Evolutionary conservation across 2,888 invertebrate genomes (phyloP), one percentile per base, ranked within the genome.

Genomic region (Sesia bembeciformis): DNA sequence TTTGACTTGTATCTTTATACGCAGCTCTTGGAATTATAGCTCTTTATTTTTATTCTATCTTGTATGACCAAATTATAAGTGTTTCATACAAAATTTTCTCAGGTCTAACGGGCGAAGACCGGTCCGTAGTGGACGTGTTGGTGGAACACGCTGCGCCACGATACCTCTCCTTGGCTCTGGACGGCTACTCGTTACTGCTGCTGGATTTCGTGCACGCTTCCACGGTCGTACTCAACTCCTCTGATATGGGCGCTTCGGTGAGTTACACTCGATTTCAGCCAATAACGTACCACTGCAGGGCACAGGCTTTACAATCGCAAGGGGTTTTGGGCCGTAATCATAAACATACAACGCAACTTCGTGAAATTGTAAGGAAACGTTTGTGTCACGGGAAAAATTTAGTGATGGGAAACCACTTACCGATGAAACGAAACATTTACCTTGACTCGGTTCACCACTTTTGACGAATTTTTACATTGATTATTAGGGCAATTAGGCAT

Each of bases 191-290:
- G 1, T 88, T 98, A 54, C 88, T 98, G 2, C 86, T 97, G 53
- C 85, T 97, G 54, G 98, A 98, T 88, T 94, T 98, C 67, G 94
- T 98, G 42, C 95, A 96, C 70, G 97, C 97, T 5, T 96, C 97
- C 62, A 96, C 96, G 57, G 93, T 95, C 38, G 93, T 98, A 59
- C 91, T 98, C 57, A 95, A 95, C 66, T 94, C 94, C 8, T 91
- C 93, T 7, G 97, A 97, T 73, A 91, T 94, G 57, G 91, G 92
- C 51, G 89, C 91, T 49, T 79, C 87, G 62, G 90, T 90, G 49
- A 76, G 79, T 67, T 49, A n/a, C 4, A 42, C 1, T 7, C 3
- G 42, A 23, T 23, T 23, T 23, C 23, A 23, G 23, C 23, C 23
- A 23, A 23, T 23, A 23, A 23, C 23, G 23, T 23, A 23, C 23